Conservation (phyloP, 1,140 invertebrate genomes). For the Drosophila tropicalis region DNA sequence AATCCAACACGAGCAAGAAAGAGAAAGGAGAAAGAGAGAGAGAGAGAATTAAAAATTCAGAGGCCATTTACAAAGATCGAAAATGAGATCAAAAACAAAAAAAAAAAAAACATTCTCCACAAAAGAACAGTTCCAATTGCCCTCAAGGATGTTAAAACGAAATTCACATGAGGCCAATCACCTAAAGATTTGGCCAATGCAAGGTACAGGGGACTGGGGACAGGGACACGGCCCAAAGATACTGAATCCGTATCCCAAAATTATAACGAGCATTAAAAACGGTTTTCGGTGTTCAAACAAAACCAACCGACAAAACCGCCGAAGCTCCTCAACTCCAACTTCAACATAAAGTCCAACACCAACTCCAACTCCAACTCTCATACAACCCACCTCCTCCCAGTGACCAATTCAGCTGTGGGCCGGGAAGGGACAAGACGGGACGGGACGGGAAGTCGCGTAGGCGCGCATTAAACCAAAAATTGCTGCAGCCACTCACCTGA, state of each 20-base stretch:
- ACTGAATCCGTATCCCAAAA: slow-evolving; percentile 37
- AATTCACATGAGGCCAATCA: slow-evolving; percentile 62
- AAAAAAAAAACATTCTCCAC: neutral
- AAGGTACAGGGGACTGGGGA: neutral
- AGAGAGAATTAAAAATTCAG: neutral
- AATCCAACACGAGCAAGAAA: neutral
- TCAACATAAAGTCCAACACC: neutral
- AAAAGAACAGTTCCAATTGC: slow-evolving; percentile 52
- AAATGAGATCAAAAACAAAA: slow-evolving; percentile 9
- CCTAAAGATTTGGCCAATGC: slow-evolving; percentile 30
- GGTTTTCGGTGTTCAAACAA: slow-evolving; percentile 64
- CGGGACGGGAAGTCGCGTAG: slow-evolving; percentile 34
- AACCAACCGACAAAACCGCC: slow-evolving; percentile 43
- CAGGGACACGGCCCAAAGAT: slow-evolving; percentile 25
- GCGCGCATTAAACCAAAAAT: slow-evolving; percentile 23
- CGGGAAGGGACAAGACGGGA: no score
- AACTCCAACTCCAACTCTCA: slow-evolving; percentile 4
- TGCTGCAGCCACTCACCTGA: slow-evolving; percentile 36
- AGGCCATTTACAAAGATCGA: slow-evolving; percentile 3
- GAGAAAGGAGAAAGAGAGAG: neutral
- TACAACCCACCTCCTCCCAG: neutral
- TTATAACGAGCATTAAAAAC: slow-evolving; percentile 76
- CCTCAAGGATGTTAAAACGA: slow-evolving; percentile 66
- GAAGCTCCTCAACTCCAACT: neutral
- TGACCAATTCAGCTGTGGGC: neutral